Base-by-base conservation (phyloP, 30 jellyfish, hydroid and myxozoan species). In the Nemopilema nomurai region DNA sequence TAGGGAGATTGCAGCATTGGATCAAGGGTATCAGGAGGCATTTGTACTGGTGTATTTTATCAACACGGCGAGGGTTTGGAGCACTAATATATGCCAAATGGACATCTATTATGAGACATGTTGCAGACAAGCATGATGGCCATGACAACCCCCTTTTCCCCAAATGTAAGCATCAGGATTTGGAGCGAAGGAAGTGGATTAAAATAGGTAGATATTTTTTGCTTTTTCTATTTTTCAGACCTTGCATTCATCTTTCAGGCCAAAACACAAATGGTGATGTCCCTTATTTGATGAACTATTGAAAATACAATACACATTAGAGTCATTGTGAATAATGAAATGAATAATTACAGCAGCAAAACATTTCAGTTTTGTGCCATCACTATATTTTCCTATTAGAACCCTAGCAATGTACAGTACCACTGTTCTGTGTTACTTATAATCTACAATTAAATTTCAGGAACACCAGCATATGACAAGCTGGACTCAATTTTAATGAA, bases 21-120 rank as follows among this genome's bases (percentile, higher is more conserved):
- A 49, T 71, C 24, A 71, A 71, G 41, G 81, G 81, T 9, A 32
- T 71, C 65, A 71, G 64, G 64, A n/a, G 64, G 62, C 81, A 71
- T 71, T 71, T 71, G 21, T 71, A 71, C 81, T 71, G 81, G 81
- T 71, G 64, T 71, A 49, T 71, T 24, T 22, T 32, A 71, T 71
- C 81, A 71, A 71, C 81, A 32, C 29, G 64, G 81, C 51, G 27
- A 25, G 81, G 81, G 23, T 1, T 71, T 32, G 64, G 64, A 17
- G 63, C 21, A 6, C 25, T 71, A 49, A 71, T 71, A 0, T 28
- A 32, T 27, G 67, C 81, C 29, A 71, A 71, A n/a, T 71, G 81
- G 81, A 24, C 29, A 71, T 71, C 67, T 16, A 28, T 71, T 20
- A 71, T 71, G 81, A 22, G 64, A 28, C 81, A 71, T 32, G 64